Base-by-base conservation (phyloP, 1,140 invertebrate species). In the Drosophila punjabiensis region DNA sequence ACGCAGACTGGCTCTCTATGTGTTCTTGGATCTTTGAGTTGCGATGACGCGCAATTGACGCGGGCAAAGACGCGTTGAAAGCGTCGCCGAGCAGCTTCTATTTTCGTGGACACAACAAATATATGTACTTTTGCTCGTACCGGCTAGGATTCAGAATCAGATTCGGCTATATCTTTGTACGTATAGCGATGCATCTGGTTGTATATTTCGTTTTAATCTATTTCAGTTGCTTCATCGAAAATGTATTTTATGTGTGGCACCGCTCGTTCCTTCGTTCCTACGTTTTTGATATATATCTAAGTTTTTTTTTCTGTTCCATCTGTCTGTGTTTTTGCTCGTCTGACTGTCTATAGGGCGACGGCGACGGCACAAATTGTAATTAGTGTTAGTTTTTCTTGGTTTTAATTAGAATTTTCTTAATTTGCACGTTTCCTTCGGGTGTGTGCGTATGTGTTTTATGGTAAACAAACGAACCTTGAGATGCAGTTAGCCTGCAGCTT, bases 11-110 rank as follows among this genome's bases (percentile, higher is more conserved):
- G 73, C 73, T 84, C 53, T 64, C 61, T 81, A 71, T 89, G 73
- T 71, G 52, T 74, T 52, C 45, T 73, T 73, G 52, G 68, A 79
- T 82, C 56, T 71, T 62, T 76, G 43, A 63, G 61, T 41, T 35
- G 86, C 84, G 84, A 88, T 89, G 84, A 88, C 84, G 84, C 85
- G 84, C 84, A 88, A 88, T 88, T 88, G 85, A 88, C 74, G 84
- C 84, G 78, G 64, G 85, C 84, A 88, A 89, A 88, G 85, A 88
- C 78, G 84, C 84, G 84, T 89, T 88, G 81, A 88, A 88, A 89
- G 68, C 79, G 78, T 79, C 75, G 82, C 76, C 66, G 82, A 67
- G 37, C 35, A 58, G 55, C 61, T 52, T 88, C 84, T 88, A 88
- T 88, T 88, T 88, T 89, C 53, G 66, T 84, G 79, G 55, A 76